Percentiles rank a stretch among this genome's conserved stretches.
These are phyloP conservation scores for Cyprinella venusta DNA, from an alignment of 2,797 vertebrate species.

Conservation along the genomic window DNA sequence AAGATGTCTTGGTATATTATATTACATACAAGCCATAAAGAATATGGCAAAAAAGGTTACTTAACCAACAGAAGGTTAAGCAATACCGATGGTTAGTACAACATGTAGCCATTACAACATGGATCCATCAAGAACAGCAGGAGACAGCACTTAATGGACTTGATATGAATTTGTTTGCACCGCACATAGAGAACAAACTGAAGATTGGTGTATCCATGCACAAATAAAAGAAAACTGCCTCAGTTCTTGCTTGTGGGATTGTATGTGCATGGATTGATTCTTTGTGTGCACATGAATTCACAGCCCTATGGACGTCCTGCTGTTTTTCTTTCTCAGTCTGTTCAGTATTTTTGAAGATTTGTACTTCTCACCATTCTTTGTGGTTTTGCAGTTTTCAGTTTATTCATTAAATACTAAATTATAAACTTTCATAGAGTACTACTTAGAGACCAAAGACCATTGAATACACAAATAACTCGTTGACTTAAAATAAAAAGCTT, in stretches of 20 bases:
- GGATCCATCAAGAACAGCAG: background rate
- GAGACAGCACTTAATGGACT: background rate
- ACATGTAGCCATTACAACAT: background rate
- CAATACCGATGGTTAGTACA: background rate
- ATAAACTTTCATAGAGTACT: background rate
- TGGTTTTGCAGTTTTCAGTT: background rate
- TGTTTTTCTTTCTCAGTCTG: conserved; percentile 31
- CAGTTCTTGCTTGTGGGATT: conserved; percentile 34
- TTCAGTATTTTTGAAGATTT: conserved; percentile 20
- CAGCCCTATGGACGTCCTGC: conserved; percentile 33
- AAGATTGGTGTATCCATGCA: conserved; percentile 1
- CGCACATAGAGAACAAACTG: background rate
- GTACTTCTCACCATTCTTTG: conserved; percentile 6
- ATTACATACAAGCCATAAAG: no score
- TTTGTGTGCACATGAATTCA: conserved; percentile 45
- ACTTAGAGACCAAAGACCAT: background rate
- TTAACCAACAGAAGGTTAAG: background rate
- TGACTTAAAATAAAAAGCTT: background rate
- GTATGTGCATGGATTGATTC: conserved; percentile 35
- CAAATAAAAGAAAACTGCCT: conserved; percentile 31
- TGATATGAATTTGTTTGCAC: conserved; percentile 17
- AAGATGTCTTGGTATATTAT: background rate
- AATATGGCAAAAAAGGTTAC: background rate
- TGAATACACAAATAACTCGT: background rate
- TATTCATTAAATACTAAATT: conserved; percentile 26